A percentile compares a stretch with the other conserved stretches of the same genome.
Conservation (phyloP, 1,140 invertebrate genomes). For the Rhyacophila brunnea region DNA sequence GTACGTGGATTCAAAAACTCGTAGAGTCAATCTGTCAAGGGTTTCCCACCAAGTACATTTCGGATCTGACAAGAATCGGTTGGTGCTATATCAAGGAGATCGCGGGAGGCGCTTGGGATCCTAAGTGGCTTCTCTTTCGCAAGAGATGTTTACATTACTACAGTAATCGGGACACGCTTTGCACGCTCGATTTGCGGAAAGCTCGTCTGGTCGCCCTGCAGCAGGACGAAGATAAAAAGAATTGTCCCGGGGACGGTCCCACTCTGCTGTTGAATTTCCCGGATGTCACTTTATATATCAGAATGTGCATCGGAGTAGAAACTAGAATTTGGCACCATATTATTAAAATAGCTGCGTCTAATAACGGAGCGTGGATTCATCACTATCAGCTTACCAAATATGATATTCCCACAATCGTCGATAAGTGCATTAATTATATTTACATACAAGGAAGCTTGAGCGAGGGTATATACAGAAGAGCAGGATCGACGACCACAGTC, state of each 20-base stretch:
- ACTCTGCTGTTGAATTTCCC: conserved; percentile 67
- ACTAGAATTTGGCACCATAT: conserved; percentile 72
- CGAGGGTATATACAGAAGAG: conserved; percentile 82
- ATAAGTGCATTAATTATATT: conserved; percentile 88
- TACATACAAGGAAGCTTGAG: conserved; percentile 79
- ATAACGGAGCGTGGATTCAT: conserved; percentile 71
- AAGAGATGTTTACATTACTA: no score
- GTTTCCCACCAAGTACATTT: conserved; percentile 10
- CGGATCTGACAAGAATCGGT: conserved; percentile 19
- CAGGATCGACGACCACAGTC: conserved; percentile 74
- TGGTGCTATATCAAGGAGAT: conserved; percentile 25
- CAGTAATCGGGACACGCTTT: no score
- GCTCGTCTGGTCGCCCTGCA: conserved; percentile 36
- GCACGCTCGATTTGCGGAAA: no score
- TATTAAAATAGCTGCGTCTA: conserved; percentile 69
- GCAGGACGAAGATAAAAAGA: conserved; percentile 54
- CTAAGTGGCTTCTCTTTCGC: no score
- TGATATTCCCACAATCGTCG: conserved; percentile 83
- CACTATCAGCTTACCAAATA: conserved; percentile 86
- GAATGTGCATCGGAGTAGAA: conserved; percentile 64
- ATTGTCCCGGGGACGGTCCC: conserved; percentile 54
- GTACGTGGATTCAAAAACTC: conserved; percentile 14
- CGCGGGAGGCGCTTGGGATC: no score
- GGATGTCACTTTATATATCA: conserved; percentile 65
- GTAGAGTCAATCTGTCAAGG: not conserved